A percentile compares a stretch with the other conserved stretches of the same genome.
Evolutionary conservation across 2,888 invertebrate genomes (phyloP).

Genomic region (Dioctria rufipes): DNA sequence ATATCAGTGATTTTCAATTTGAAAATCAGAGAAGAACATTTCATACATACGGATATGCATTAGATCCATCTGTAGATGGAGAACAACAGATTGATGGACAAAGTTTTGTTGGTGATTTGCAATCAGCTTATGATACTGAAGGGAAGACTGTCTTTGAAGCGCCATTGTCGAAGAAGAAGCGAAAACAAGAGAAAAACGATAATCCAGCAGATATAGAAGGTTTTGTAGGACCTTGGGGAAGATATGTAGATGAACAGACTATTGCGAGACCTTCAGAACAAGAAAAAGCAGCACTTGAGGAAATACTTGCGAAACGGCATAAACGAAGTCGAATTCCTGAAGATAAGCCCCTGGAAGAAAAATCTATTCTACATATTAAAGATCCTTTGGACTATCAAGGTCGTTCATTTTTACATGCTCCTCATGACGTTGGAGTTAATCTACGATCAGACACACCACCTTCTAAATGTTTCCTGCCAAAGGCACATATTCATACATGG

Average conservation of each 20-base stretch:
- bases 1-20: constrained; percentile 97
- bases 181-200: constrained; percentile 90
- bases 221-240: constrained; percentile 98
- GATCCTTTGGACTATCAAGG: constrained; percentile 97
- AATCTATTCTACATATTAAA: constrained; percentile 93
- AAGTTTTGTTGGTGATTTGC: constrained; percentile 75
- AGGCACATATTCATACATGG: constrained; percentile 96
- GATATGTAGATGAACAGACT: constrained; percentile 90
- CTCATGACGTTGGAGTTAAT: constrained; percentile 93
- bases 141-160: constrained; percentile 94
- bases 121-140: constrained; percentile 81
- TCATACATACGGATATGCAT: constrained; percentile 93
- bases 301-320: constrained; percentile 91
- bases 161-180: constrained; percentile 81
- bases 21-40: constrained; percentile 97
- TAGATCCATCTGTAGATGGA: constrained; percentile 90
- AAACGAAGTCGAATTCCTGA: constrained; percentile 90
- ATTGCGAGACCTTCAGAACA: constrained; percentile 93
- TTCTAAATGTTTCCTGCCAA: constrained; percentile 95
- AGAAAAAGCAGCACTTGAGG: constrained; percentile 94
- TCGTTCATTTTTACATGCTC: constrained; percentile 92
- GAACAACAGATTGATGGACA: constrained; percentile 71
- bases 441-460: constrained; percentile 90
- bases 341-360: constrained; percentile 95
- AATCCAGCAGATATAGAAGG: constrained; percentile 94